Evolutionary conservation across 2,888 invertebrate species (phyloP).

Genomic region (Biston betularia): DNA sequence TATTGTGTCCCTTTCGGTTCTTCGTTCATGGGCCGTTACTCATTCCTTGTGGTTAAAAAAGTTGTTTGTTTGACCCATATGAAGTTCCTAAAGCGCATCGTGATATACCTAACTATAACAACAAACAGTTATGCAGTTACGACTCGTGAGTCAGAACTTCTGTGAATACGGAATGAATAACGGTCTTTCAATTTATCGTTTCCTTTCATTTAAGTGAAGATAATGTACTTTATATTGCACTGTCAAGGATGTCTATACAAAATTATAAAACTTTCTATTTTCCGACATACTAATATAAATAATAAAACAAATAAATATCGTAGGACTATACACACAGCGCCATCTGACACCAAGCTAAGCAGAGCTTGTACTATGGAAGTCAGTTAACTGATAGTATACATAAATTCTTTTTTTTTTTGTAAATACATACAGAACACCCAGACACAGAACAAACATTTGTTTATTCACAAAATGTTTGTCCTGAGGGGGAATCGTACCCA

Average conservation of each 20-base stretch:
- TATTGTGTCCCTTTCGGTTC: not conserved
- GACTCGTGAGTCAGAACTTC: conserved; percentile 21
- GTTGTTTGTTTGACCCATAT: conserved; percentile 41
- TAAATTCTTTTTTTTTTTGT: too few relatives aligned
- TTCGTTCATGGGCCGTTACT: conserved; percentile 10
- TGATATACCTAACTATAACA: not conserved
- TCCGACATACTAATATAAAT: not conserved
- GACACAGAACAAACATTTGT: too few relatives aligned
- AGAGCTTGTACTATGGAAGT: too few relatives aligned
- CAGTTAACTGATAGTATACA: too few relatives aligned
- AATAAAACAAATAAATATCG: too few relatives aligned
- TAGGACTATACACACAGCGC: too few relatives aligned
- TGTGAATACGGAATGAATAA: conserved; percentile 17
- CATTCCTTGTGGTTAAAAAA: conserved; percentile 17
- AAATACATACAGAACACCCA: too few relatives aligned
- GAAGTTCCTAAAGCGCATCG: conserved; percentile 36
- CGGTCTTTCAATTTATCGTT: conserved; percentile 24
- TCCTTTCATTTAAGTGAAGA: conserved; percentile 16
- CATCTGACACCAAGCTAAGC: too few relatives aligned
- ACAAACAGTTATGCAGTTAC: conserved; percentile 8
- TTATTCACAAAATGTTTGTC: too few relatives aligned
- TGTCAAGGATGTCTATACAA: not conserved
- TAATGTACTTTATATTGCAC: conserved; percentile 10
- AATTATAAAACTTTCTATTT: not conserved
- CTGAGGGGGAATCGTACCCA: too few relatives aligned